A percentile compares a stretch with the other conserved stretches of the same genome.
Evolutionary conservation across 1,140 invertebrate genomes (phyloP).

Genomic region (Heliconius melpomene): DNA sequence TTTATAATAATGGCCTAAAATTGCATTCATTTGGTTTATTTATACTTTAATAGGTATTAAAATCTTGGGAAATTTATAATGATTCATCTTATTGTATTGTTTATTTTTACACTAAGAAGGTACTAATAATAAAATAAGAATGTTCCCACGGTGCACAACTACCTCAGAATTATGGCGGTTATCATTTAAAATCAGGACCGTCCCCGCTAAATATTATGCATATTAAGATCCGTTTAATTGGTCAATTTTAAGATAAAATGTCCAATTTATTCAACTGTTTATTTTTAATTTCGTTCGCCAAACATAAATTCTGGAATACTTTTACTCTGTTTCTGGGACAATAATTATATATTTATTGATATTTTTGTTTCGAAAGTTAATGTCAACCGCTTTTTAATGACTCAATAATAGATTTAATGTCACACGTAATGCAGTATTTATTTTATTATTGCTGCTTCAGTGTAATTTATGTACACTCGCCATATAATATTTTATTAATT

Average conservation of each 20-base stretch:
- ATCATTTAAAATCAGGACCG: conserved; percentile 37
- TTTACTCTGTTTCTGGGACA: conserved; percentile 23
- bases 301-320: conserved; percentile 16
- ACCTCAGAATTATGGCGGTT: conserved; percentile 41
- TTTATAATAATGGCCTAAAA: background rate
- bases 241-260: conserved; percentile 38
- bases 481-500: conserved; percentile 2
- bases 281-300: conserved; percentile 18
- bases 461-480: background rate
- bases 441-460: conserved; percentile 7
- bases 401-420: background rate
- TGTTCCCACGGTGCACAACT: conserved; percentile 55
- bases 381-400: background rate
- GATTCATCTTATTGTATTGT: conserved; percentile 10
- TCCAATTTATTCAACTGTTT: conserved; percentile 27
- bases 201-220: conserved; percentile 48
- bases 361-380: conserved; percentile 6
- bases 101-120: conserved; percentile 9
- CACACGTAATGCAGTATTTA: background rate
- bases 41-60: conserved; percentile 10
- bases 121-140: conserved; percentile 40
- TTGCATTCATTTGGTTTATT: background rate
- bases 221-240: conserved; percentile 68
- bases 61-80: conserved; percentile 16
- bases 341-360: conserved; percentile 14